A percentile compares a stretch with the other conserved stretches of the same genome.
phyloP scores from a whole-genome alignment of 1,140 invertebrate genomes.

The Drosophila arizonae region DNA sequence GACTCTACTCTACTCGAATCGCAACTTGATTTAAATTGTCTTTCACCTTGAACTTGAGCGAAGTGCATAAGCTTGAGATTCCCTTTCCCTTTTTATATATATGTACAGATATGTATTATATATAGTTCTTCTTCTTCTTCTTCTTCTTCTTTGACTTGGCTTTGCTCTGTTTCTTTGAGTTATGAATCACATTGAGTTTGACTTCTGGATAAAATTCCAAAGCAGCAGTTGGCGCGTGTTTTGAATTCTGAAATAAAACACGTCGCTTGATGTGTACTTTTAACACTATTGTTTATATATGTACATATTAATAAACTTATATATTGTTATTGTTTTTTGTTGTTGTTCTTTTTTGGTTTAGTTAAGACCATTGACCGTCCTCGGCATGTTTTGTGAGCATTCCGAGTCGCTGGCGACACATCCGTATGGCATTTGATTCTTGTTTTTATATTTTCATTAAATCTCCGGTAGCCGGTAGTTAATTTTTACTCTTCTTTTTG shows the following conservation, averaged over 20 bases:
- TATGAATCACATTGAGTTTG: background rate
- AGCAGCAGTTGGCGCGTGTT: constrained; percentile 15
- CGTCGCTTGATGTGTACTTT: constrained; percentile 18
- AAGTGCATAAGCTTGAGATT: constrained; percentile 40
- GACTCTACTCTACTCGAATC: background rate
- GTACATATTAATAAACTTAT: background rate
- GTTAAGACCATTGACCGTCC: constrained; percentile 70
- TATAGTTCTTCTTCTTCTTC: background rate
- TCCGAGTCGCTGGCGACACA: constrained; percentile 47
- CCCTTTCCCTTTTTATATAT: constrained; percentile 58
- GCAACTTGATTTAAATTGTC: background rate
- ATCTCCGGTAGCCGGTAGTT: constrained; percentile 57
- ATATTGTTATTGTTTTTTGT: constrained; percentile 2
- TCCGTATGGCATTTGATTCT: constrained; percentile 55
- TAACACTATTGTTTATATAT: constrained; percentile 15
- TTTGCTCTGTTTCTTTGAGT: constrained; percentile 8
- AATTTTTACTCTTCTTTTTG: background rate
- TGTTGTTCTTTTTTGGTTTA: constrained; percentile 19
- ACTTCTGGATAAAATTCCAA: constrained; percentile 25
- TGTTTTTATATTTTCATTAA: constrained; percentile 16
- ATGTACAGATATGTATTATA: background rate
- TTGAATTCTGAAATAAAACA: constrained; percentile 23
- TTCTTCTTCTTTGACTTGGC: background rate
- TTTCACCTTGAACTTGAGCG: constrained; percentile 64
- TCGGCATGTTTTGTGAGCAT: constrained; percentile 50